Evolutionary conservation across 2,888 invertebrate genomes (phyloP), one percentile per base, ranked within the genome.

Genomic region (Arge pagana): DNA sequence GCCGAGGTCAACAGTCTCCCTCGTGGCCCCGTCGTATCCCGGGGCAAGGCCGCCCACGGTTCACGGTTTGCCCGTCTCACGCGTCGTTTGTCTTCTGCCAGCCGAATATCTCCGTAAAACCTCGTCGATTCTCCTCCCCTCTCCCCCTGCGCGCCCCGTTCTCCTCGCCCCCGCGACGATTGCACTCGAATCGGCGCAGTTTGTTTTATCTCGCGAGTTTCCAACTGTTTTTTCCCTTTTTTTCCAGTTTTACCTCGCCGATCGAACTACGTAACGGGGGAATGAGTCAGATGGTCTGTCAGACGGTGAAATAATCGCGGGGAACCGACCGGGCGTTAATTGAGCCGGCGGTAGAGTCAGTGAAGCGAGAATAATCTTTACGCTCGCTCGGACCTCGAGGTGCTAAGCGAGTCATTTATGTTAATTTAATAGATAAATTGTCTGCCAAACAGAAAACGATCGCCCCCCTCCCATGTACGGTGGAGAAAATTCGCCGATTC

Each of bases 1-100:
- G 42, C 42, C 8, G 45, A 45, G 45, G 45, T 45, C 45, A 45
- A 45, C 35, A 35, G 45, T 45, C 45, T 23, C n/a, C 21, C 30
- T 11, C 19, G 10, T 24, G 19, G 10, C 40, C 24, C 40, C 26
- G 23, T n/a, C 24, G 41, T 28, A 26, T 31, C 68, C 70, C 54
- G 63, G 62, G 69, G 70, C 70, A 69, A 69, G 68, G 70, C 67
- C 69, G 67, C 64, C 64, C 62, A 61, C 65, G 60, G 67, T 69
- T 63, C 66, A 63, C n/a, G 65, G 68, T 19, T 8, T 31, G 15
- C 33, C 23, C 4, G 16, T 21, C 23, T 15, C 11, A 3, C 10
- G 28, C 23, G n/a, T n/a, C n/a, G n/a, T n/a, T n/a, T n/a, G n/a
- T n/a, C n/a, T n/a, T n/a, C n/a, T n/a, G n/a, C n/a, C n/a, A n/a